A percentile compares a stretch with the other conserved stretches of the same genome.
Evolutionary conservation across 2,113 vertebrate species (phyloP).

Genomic region (Ameiurus melas): DNA sequence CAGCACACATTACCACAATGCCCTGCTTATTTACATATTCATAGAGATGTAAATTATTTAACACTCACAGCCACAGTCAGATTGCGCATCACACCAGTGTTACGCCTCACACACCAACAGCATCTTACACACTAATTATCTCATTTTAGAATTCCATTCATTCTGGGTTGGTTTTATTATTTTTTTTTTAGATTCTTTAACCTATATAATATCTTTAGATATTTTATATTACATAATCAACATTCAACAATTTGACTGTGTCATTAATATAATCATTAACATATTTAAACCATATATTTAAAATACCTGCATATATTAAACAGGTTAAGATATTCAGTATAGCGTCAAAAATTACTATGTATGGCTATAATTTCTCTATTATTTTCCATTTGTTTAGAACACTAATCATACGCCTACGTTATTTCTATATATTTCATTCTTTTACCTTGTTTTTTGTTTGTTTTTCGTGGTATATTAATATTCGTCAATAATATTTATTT

Average conservation of each 20-base stretch:
- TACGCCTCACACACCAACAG: conserved; percentile 5
- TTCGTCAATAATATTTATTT: not conserved
- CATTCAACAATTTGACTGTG: not conserved
- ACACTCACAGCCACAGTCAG: conserved; percentile 58
- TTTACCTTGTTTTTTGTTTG: not conserved
- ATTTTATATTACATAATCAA: not conserved
- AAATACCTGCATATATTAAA: not conserved
- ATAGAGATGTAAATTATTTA: conserved; percentile 83
- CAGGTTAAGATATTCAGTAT: not conserved
- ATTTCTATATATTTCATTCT: not conserved
- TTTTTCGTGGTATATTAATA: not conserved
- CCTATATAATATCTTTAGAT: not conserved
- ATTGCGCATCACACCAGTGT: conserved; percentile 60
- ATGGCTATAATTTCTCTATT: not conserved
- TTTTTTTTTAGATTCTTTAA: not conserved
- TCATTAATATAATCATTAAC: not conserved
- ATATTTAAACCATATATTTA: not conserved
- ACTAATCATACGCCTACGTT: not conserved
- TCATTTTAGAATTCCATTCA: not conserved
- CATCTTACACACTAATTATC: not conserved
- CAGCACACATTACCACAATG: conserved; percentile 53
- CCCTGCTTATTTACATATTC: conserved; percentile 75
- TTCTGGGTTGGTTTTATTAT: not conserved
- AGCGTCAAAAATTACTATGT: not conserved
- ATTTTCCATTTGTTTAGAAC: not conserved